phyloP scores from a whole-genome alignment of 1,140 invertebrate species.

The Drosophila bifasciata region DNA sequence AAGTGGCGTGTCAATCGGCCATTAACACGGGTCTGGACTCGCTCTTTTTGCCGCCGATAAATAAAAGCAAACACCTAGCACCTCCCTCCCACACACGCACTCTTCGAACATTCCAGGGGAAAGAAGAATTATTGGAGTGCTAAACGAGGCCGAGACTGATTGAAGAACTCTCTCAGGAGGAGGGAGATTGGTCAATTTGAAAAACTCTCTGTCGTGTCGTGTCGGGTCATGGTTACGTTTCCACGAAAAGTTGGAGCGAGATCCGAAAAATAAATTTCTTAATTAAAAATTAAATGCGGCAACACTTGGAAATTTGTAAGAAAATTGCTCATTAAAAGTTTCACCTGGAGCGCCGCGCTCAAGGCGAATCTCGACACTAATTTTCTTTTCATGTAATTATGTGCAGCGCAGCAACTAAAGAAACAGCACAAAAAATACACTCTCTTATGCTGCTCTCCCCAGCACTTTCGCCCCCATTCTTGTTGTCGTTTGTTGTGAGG shows the following conservation, averaged over 20 bases:
- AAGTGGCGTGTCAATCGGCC: conserved; percentile 81
- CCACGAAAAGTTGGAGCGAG: not conserved
- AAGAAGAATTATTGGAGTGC: conserved; percentile 20
- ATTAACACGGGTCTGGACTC: conserved; percentile 63
- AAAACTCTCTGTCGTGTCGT: not conserved
- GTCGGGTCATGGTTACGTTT: not conserved
- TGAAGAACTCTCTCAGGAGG: conserved; percentile 16
- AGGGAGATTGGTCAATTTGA: conserved; percentile 16
- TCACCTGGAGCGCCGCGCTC: conserved; percentile 74
- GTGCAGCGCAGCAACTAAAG: conserved; percentile 60
- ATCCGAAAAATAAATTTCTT: conserved; percentile 42
- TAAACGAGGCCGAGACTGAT: conserved; percentile 46
- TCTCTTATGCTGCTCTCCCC: conserved; percentile 32
- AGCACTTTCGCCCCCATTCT: conserved; percentile 39
- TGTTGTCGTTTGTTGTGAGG: conserved; percentile 12
- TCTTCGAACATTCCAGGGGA: not conserved
- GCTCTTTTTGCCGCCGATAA: conserved; percentile 49
- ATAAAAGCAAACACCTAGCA: conserved; percentile 58
- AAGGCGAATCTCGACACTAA: conserved; percentile 78
- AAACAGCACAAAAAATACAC: conserved; percentile 29
- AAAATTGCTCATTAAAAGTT: conserved; percentile 83
- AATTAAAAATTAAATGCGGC: conserved; percentile 79
- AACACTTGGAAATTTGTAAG: conserved; percentile 78
- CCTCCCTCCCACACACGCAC: conserved; percentile 9
- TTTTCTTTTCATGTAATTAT: conserved; percentile 80